These are phyloP conservation scores for Netelia inedita DNA, from an alignment of 2,888 invertebrate genomes.

Conservation along the genomic window DNA sequence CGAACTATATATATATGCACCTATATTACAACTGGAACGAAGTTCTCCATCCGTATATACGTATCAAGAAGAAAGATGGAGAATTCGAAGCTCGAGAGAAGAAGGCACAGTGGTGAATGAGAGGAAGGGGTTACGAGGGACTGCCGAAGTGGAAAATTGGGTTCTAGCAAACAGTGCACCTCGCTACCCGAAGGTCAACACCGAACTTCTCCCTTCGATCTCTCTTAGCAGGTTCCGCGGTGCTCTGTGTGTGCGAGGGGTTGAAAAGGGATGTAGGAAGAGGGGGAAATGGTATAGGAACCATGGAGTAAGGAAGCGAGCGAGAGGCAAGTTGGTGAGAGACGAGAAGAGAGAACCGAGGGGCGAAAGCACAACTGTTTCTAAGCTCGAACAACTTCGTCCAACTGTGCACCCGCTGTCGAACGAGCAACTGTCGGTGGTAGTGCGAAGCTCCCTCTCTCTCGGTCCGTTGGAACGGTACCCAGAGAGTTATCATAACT, in stretches of 20 bases:
- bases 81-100: slow-evolving; percentile 30
- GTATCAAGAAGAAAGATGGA: slow-evolving; percentile 41
- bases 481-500: slow-evolving; percentile 74
- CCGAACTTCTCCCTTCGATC: slow-evolving; percentile 67
- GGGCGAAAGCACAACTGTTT: slow-evolving; percentile 59
- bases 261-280: slow-evolving; percentile 11
- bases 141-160: slow-evolving; percentile 70
- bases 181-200: slow-evolving; percentile 68
- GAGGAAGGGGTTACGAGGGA: slow-evolving; percentile 36
- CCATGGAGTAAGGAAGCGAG: slow-evolving; percentile 10
- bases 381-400: slow-evolving; percentile 64
- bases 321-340: background rate
- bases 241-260: background rate
- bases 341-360: background rate
- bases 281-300: background rate
- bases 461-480: slow-evolving; percentile 21
- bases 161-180: slow-evolving; percentile 68
- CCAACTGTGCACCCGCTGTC: slow-evolving; percentile 62
- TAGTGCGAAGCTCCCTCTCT: slow-evolving; percentile 27
- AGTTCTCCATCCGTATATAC: background rate
- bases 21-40: background rate
- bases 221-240: slow-evolving; percentile 46
- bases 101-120: slow-evolving; percentile 33
- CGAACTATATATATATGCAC: too few relatives aligned
- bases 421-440: slow-evolving; percentile 49